Evolutionary conservation across 2,113 vertebrate species (phyloP), one percentile per base, ranked within the genome.

Genomic region (Mohoua ochrocephala): DNA sequence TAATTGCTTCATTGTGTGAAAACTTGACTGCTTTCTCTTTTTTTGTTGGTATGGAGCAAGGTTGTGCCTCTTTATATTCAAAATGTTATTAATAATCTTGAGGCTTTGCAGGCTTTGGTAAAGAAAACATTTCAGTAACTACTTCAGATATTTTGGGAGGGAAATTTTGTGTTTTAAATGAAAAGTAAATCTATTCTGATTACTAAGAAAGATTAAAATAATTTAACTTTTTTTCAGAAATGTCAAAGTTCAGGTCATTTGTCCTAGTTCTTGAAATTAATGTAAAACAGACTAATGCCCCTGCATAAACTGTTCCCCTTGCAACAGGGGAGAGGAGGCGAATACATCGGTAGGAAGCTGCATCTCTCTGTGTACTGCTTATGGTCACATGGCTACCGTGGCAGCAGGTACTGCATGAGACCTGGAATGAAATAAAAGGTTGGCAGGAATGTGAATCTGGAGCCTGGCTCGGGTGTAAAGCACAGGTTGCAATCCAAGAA

Each of bases 91-190:
- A 84, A 87, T 91, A 91, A 89, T 63, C 26, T 79, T 68, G 65
- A 95, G 53, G 54, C 64, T 93, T 95, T 89, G 65, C 31, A 68
- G 41, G 41, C 70, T 93, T 87, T 89, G 76, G 49, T 87, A 92
- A 95, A 89, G 80, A 87, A 89, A 94, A 84, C 39, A 84, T 65
- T 95, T 87, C 89, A 89, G 89, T 89, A 78, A 91, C 68, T 57
- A 67, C 56, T 74, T 89, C 30, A 79, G 0, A 78, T 95, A 95
- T 89, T 95, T 91, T 92, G 39, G 15, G 74, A 91, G n/a, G 49
- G n/a, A 91, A 76, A 50, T 68, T 56, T 68, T 8, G 6, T 84
- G n/a, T 52, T 95, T 91, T 70, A 91, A 89, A 89, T 89, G 74
- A 82, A 71, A 92, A 91, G 41, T 57, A 78, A 78, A 87, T 91